phyloP scores from a whole-genome alignment of 2,888 invertebrate genomes.

The Steromphala cineraria region DNA sequence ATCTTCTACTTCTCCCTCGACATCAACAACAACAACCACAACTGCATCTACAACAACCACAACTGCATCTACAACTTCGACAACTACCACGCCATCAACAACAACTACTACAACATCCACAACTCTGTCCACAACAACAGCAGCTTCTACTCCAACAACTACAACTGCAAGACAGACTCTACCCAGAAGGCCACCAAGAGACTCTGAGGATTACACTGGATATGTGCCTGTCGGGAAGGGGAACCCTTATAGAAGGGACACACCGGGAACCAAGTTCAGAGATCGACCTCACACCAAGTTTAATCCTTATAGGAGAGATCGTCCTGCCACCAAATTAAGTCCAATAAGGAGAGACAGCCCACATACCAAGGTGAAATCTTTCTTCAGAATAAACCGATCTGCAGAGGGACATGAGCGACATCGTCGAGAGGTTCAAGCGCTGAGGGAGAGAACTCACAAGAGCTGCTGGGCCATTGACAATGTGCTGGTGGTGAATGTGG shows the following conservation, averaged over 20 bases:
- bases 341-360: too few relatives aligned
- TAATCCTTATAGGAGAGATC: too few relatives aligned
- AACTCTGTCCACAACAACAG: background rate
- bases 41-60: background rate
- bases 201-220: too few relatives aligned
- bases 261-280: background rate
- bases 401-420: background rate
- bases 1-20: background rate
- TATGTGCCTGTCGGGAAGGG: too few relatives aligned
- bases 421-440: background rate
- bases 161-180: background rate
- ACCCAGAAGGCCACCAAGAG: too few relatives aligned
- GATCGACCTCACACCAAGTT: background rate
- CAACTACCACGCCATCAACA: background rate
- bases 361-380: background rate
- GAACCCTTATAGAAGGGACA: too few relatives aligned
- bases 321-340: too few relatives aligned
- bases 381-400: background rate
- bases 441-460: constrained; percentile 9
- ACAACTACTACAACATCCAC: background rate
- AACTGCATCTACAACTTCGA: background rate
- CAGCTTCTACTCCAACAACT: background rate
- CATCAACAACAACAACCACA: background rate
- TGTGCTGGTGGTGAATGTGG: constrained; percentile 71
- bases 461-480: constrained; percentile 76